Base-by-base conservation (phyloP, 2,113 vertebrate species). In the Natator depressus region DNA sequence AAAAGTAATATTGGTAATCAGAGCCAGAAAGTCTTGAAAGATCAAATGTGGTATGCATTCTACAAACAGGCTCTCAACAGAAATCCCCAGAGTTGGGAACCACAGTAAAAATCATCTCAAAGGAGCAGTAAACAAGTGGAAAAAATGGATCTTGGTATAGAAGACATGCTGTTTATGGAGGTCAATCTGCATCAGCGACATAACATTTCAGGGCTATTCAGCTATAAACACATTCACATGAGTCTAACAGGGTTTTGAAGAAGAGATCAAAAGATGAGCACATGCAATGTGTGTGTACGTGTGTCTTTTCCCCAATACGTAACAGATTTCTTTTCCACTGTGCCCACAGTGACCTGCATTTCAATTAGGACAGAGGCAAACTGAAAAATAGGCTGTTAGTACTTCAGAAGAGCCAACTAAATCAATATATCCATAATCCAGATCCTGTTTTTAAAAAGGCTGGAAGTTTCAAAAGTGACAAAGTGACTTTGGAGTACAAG, bases 121-220 rank as follows among this genome's bases (percentile, higher is more conserved):
- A 97, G 96, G 93, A 93, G 92, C 46, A 93, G 85, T 87, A 91
- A 87, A 92, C 94, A 90, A 62, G 53, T 89, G 59, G 78, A 95
- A 82, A 91, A 87, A 97, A 97, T 95, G 86, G 89, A 97, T 91
- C 82, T 69, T 88, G n/a, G 82, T 82, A 93, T 84, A 65, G 51
- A 97, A 93, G 87, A 96, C 87, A 80, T 96, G 80, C 85, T 97
- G 91, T 96, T 98, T 94, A 95, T 96, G 92, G 96, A 93, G 94
- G 89, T 95, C 88, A 97, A 88, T 96, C 97, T 96, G 81, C 92
- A 96, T 96, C 91, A 87, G 82, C 0, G 80, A 95, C 87, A 91
- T 57, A 97, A 97, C 96, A 94, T 86, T 92, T 79, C 85, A 87
- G 84, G 85, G n/a, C 82, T 90, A 78, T 84, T 96, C 89, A 96